Evolutionary conservation across 1,140 invertebrate genomes (phyloP).

Genomic region (Drosophila carrolli): DNA sequence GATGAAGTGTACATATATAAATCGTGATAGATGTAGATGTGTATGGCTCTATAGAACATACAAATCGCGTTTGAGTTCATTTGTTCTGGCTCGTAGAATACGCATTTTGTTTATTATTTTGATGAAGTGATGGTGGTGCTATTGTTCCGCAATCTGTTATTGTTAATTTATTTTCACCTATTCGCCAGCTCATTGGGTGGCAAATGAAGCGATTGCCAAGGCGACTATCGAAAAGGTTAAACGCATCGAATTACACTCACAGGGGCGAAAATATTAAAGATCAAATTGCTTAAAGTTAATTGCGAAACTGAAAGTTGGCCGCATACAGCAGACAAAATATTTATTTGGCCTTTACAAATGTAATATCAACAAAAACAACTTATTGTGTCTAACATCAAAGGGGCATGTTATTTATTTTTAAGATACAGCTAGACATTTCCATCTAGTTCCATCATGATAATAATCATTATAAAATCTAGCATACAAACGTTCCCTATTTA

Average conservation of each 20-base stretch:
- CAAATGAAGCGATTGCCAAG: conserved; percentile 32
- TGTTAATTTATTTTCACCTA: conserved; percentile 46
- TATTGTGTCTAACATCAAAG: no score
- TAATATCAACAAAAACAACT: no score
- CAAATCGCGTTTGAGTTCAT: conserved; percentile 23
- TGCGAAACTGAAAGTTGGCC: conserved; percentile 43
- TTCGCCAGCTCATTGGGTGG: background rate
- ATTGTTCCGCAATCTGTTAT: conserved; percentile 15
- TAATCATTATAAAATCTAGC: no score
- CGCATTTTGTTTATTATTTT: conserved; percentile 68
- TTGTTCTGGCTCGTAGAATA: conserved; percentile 40
- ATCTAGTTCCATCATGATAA: no score
- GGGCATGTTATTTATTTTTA: no score
- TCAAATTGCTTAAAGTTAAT: conserved; percentile 49
- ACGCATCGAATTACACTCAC: conserved; percentile 51
- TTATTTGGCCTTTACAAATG: no score
- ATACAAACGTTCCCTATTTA: no score
- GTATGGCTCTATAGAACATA: background rate
- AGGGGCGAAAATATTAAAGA: background rate
- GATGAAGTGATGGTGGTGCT: conserved; percentile 55
- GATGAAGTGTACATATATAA: background rate
- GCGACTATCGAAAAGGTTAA: conserved; percentile 61
- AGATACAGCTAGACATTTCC: no score
- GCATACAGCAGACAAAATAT: no score
- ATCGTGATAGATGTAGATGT: background rate